Base-by-base conservation (phyloP, 2,888 invertebrate genomes). In the Oxyteleia sp. region DNA sequence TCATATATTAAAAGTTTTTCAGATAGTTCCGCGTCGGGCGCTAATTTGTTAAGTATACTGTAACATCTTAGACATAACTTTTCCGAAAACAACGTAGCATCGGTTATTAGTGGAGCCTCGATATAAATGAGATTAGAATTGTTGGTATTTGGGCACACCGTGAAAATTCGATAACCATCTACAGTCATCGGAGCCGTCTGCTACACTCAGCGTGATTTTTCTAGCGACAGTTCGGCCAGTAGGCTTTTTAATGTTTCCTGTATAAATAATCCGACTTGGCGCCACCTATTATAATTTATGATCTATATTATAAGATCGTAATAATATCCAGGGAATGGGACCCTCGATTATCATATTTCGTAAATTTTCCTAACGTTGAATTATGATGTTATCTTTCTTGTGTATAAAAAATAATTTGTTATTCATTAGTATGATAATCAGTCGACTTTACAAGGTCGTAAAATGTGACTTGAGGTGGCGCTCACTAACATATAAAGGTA, bases 221-320 rank as follows among this genome's bases (percentile, higher is more conserved):
- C 69, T 18, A 82, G 71, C 82, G 71, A 76, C 69, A 63, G 69
- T 69, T 68, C 20, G 68, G 45, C 23, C 49, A 53, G 41, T 5
- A 18, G 57, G 26, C 78, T 61, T 47, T n/a, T 53, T 35, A 23
- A 20, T 35, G 35, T 76, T 81, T 71, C 71, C 64, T 15, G 82
- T 55, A 82, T 82, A 82, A 76, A 76, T 82, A 76, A 82, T 64
- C 75, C 63, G 15, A 15, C 15, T 35, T 82, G 82, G 82, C 82
- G 82, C 82, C 82, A 71, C 66, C 82, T 61, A 82, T 76, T 76
- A 23, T 78, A 82, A 82, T 82, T 82, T 82, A 82, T 82, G 72
- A 82, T 78, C 72, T 82, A 82, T 68, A 78, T 82, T 82, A 82
- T 78, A 72, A 78, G 64, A 13, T 71, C 72, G 51, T 49, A 68